Evolutionary conservation across 1,140 invertebrate species (phyloP).

Genomic region (Drosophila rhopaloa): DNA sequence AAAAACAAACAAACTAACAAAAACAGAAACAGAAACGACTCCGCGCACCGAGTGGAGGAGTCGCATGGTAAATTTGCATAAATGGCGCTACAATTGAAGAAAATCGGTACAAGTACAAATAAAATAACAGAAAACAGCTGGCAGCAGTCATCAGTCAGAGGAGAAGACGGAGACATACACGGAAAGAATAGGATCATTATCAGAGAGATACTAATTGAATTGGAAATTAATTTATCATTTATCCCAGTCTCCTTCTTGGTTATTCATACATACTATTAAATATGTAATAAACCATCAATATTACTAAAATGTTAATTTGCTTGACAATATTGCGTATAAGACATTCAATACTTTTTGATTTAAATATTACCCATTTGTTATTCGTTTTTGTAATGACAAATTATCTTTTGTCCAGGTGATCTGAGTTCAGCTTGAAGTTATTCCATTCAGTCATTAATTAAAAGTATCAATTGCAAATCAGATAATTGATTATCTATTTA

Average conservation of each 20-base stretch:
- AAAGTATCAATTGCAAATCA: no score
- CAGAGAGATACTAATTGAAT: neutral
- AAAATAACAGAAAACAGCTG: conserved; percentile 59
- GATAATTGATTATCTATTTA: no score
- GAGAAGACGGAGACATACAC: conserved; percentile 49
- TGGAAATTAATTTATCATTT: neutral
- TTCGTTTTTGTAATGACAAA: no score
- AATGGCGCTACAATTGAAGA: conserved; percentile 80
- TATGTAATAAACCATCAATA: no score
- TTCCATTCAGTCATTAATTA: no score
- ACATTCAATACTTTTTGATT: no score
- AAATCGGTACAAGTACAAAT: conserved; percentile 79
- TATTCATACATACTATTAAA: no score
- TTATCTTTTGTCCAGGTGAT: no score
- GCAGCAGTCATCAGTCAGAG: conserved; percentile 42
- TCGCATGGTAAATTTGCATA: conserved; percentile 77
- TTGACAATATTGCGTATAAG: no score
- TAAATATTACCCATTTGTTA: no score
- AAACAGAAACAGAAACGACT: conserved; percentile 61
- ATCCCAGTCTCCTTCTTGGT: neutral
- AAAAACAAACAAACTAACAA: conserved; percentile 73
- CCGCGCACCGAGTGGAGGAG: conserved; percentile 46
- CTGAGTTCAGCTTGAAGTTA: no score
- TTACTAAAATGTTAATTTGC: no score
- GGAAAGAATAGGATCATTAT: conserved; percentile 9